Base-by-base conservation (phyloP, 37 sponge, comb jelly and placozoan species). In the Agelas oroides region DNA sequence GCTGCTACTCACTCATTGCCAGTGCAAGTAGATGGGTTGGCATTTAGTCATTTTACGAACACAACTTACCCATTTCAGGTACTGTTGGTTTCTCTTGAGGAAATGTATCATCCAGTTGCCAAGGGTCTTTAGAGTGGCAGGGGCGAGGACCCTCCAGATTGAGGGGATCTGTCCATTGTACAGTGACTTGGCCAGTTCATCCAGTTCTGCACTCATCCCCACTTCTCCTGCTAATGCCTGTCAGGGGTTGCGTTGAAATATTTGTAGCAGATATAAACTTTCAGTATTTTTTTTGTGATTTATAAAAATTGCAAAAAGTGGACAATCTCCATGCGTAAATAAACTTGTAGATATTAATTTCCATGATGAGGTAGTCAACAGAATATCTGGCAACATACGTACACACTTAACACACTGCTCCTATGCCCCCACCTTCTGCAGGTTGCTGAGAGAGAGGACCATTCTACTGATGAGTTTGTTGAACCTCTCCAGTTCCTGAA, bases 31-130 rank as follows among this genome's bases (percentile, higher is more conserved):
- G 46, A n/a, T n/a, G n/a, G n/a, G n/a, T n/a, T n/a, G n/a, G n/a
- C n/a, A n/a, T n/a, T n/a, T n/a, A n/a, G n/a, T n/a, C 20, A 73
- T 5, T 14, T 23, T 40, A 73, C 54, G 5, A 52, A 3, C 16
- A 46, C 23, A 16, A 18, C 90, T 71, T 65, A 98, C 96, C 99
- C 99, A 99, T 59, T 76, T 38, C 2, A 73, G 27, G 75, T 99
- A 99, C 87, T 99, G 99, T 37, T 84, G 88, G 65, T 91, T 90
- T 52, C 99, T 85, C 67, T 89, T 84, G 62, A 91, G 88, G 76
- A 99, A 97, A 87, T 99, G 99, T 21, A 95, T 68, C 78, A 99
- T 99, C 99, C 99, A 99, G 85, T 97, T 99, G 54, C 96, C 99
- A 32, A 99, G 94, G 23, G 89, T 88, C 75, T 99, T 99, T 34